Conservation (phyloP, 2,113 vertebrate genomes). For the Thunnus maccoyii region DNA sequence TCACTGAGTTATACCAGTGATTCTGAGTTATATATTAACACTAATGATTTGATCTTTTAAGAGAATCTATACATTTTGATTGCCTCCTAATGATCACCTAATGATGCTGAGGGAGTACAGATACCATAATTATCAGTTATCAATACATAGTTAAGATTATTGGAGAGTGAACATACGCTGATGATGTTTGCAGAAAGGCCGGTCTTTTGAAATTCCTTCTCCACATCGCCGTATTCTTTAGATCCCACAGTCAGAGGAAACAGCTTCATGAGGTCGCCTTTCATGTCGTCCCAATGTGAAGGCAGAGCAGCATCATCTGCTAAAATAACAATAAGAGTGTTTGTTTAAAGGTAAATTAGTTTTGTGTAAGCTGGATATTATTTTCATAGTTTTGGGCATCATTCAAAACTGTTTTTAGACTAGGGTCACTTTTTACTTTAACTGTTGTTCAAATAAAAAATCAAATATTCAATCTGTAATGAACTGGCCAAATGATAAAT, state of each 20-base stretch:
- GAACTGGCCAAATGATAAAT: no score
- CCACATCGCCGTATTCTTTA: conserved; percentile 77
- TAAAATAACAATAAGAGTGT: not conserved
- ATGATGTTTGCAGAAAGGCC: conserved; percentile 64
- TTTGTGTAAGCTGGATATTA: no score
- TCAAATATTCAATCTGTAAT: no score
- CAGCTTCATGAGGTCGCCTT: conserved; percentile 36
- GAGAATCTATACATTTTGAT: no score
- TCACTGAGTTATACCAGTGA: no score
- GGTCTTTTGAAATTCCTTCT: conserved; percentile 62
- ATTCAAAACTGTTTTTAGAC: not conserved
- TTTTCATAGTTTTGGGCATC: not conserved
- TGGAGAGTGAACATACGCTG: conserved; percentile 36
- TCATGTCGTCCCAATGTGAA: conserved; percentile 87
- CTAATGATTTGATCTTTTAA: no score
- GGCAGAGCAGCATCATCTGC: conserved; percentile 62
- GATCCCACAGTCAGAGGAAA: conserved; percentile 61
- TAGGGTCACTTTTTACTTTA: no score
- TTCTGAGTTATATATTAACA: no score
- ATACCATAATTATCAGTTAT: no score
- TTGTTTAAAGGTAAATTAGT: not conserved
- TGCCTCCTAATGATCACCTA: no score
- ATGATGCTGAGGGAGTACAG: no score
- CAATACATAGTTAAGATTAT: not conserved
- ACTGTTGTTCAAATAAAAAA: no score